phyloP scores from a whole-genome alignment of 2,113 vertebrate genomes.

The Tiliqua scincoides region DNA sequence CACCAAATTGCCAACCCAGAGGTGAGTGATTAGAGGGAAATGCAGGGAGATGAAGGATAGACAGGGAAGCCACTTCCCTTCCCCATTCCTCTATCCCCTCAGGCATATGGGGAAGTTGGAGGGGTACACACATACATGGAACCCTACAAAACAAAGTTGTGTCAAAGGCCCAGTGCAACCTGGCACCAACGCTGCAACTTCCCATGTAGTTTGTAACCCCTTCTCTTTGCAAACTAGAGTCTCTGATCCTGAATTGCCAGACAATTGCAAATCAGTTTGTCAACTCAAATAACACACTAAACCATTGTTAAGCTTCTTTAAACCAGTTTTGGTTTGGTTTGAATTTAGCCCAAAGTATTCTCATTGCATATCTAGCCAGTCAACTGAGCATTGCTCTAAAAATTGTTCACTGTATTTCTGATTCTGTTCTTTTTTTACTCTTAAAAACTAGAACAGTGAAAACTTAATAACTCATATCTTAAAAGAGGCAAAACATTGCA shows the following conservation, averaged over 20 bases:
- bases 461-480: conserved; percentile 45
- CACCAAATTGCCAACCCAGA: no score
- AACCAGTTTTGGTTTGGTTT: not conserved
- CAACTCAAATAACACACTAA: not conserved
- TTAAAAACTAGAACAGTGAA: conserved; percentile 41
- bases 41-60: no score
- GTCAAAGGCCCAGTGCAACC: no score
- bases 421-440: conserved; percentile 49
- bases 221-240: not conserved
- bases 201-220: no score
- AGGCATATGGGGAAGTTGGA: no score
- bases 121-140: no score
- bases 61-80: no score
- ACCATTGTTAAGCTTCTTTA: not conserved
- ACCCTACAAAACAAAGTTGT: no score
- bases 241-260: not conserved
- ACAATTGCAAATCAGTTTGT: not conserved
- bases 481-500: not conserved
- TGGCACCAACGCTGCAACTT: no score
- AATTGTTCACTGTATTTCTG: not conserved
- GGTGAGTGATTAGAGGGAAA: no score
- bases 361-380: not conserved
- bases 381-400: not conserved
- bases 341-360: not conserved
- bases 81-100: no score